Evolutionary conservation across 2,113 vertebrate genomes (phyloP).

Genomic region (Piaya cayana): DNA sequence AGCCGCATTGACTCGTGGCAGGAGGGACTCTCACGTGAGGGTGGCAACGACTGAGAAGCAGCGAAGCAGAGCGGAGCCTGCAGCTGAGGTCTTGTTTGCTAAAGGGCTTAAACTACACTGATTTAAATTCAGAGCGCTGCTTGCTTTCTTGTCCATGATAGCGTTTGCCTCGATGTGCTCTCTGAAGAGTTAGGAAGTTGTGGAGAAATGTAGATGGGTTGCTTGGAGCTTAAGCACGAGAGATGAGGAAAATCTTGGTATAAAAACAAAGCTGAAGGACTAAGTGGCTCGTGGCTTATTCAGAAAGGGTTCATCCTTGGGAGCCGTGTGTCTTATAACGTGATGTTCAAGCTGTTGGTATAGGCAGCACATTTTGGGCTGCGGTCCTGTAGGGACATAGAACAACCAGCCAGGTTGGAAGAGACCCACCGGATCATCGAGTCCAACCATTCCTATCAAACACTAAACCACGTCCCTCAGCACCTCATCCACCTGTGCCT

Average conservation of each 20-base stretch:
- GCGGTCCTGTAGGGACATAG: neutral
- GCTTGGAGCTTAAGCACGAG: neutral
- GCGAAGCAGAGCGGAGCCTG: neutral
- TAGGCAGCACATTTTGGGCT: neutral
- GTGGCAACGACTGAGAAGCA: neutral
- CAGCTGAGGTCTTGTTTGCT: neutral
- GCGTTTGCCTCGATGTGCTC: neutral
- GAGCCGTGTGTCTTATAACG: rapidly evolving
- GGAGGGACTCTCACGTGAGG: neutral
- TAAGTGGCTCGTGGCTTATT: rapidly evolving
- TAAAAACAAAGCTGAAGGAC: neutral
- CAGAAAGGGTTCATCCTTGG: neutral
- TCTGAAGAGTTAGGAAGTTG: neutral
- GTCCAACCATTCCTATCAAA: too few species aligned
- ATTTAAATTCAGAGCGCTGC: neutral
- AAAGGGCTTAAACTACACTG: neutral
- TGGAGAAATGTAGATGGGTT: neutral
- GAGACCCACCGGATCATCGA: too few species aligned
- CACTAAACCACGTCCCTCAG: too few species aligned
- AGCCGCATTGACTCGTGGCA: rapidly evolving
- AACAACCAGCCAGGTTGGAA: too few species aligned
- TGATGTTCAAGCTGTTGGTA: rapidly evolving
- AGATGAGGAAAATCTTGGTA: neutral
- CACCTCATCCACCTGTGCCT: too few species aligned
- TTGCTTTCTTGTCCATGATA: neutral